Percentiles rank a stretch among this genome's conserved stretches.
Conservation (phyloP, 2,113 vertebrate genomes). For the Rhinolophus ferrumequinum region DNA sequence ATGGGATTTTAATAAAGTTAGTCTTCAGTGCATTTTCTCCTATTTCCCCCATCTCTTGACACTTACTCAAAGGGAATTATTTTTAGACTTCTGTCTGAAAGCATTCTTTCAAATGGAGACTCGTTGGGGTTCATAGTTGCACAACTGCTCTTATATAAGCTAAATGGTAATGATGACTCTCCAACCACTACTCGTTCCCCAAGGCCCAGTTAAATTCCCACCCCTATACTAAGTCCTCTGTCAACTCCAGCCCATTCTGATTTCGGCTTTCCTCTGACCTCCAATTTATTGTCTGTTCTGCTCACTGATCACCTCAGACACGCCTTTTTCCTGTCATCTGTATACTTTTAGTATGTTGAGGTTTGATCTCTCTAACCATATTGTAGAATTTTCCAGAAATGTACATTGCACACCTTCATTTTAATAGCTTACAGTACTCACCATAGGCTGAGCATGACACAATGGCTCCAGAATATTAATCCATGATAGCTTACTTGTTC, state of each 20-base stretch:
- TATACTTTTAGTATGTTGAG: slow-evolving; percentile 39
- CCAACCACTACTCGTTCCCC: not conserved
- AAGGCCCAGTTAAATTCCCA: not conserved
- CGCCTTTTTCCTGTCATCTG: not conserved
- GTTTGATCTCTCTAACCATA: slow-evolving; percentile 16
- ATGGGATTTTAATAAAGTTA: not conserved
- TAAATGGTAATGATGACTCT: not conserved
- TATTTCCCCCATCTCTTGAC: not conserved
- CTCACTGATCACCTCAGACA: not conserved
- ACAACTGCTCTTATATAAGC: not conserved
- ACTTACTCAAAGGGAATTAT: not conserved
- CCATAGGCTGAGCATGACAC: not conserved
- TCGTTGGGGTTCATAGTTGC: not conserved
- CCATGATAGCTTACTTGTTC: slow-evolving; percentile 36
- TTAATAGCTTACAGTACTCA: slow-evolving; percentile 57
- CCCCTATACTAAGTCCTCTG: not conserved
- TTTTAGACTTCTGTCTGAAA: slow-evolving; percentile 53
- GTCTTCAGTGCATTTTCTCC: not conserved
- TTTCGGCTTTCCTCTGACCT: not conserved
- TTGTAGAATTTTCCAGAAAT: slow-evolving; percentile 30
- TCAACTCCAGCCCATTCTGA: not conserved
- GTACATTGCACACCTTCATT: slow-evolving; percentile 4
- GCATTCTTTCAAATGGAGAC: not conserved
- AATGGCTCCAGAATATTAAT: slow-evolving; percentile 49
- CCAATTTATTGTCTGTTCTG: not conserved